Base-by-base conservation (phyloP, 1,140 invertebrate genomes). In the Meteorus sp. region DNA sequence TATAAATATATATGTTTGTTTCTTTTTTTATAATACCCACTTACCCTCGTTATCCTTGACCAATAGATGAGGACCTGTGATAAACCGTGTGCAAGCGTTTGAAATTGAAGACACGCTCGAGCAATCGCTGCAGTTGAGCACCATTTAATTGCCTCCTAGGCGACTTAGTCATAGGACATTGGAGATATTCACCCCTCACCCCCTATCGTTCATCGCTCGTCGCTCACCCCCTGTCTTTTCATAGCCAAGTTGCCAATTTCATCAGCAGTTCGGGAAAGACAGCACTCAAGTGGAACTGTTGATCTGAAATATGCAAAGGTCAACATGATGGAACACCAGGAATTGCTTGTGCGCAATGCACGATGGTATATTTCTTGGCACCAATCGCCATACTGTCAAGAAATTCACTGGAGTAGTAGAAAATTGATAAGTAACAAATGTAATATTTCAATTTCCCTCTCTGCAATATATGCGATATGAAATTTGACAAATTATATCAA, bases 71-170 rank as follows among this genome's bases (percentile, higher is more conserved):
- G 19, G 27, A 64, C 47, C 43, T 23, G 33, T 31, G 55, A 56
- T 50, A 61, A 29, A 29, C 15, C 19, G 51, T 19, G 15, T 35
- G 60, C 65, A 61, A 68, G 60, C 47, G 48, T 51, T 62, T 53
- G 61, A 71, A 74, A 75, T 70, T 55, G 68, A 73, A 70, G 66
- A 68, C 67, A 65, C 58, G 60, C 71, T 73, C 65, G 62, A 59
- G 22, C 41, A 51, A 55, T 19, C 33, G 17, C 20, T 43, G 67
- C 68, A 70, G n/a, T 56, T 56, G 62, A 65, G 74, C 72, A 75
- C 69, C 72, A 74, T 74, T 78, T 72, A 77, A 79, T 77, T 79
- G 77, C 74, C 73, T 63, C 64, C 68, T 69, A 20, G 37, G 45
- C 35, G 56, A 50, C 62, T 67, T 66, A 63, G 64, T 67, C 64